Percentiles rank a stretch among this genome's conserved stretches.
Evolutionary conservation across 2,888 invertebrate species (phyloP).

Genomic region (Drosophila borealis): DNA sequence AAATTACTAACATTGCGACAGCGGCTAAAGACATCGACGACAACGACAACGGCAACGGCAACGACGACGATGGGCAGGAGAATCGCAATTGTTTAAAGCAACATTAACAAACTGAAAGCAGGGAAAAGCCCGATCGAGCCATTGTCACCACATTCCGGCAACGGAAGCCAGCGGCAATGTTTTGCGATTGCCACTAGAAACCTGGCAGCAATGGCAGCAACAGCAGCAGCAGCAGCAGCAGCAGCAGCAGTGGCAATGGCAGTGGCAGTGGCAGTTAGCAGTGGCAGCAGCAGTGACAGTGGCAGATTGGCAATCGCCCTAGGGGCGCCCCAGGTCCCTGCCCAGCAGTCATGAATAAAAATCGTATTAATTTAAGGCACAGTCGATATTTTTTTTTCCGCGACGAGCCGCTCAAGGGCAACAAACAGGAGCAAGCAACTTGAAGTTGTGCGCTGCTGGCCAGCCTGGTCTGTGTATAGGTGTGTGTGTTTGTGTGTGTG

Average conservation of each 20-base stretch:
- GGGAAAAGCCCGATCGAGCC: conserved; percentile 51
- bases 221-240: conserved; percentile 1
- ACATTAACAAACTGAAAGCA: conserved; percentile 36
- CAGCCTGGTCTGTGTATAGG: neutral
- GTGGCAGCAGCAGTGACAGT: conserved; percentile 24
- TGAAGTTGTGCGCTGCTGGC: conserved; percentile 46
- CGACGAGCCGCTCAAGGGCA: conserved; percentile 45
- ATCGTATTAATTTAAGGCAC: conserved; percentile 76
- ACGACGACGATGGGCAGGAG: conserved; percentile 43
- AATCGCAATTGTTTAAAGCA: conserved; percentile 70
- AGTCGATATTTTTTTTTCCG: conserved; percentile 54
- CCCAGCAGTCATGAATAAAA: conserved; percentile 74
- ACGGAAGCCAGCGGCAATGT: conserved; percentile 69
- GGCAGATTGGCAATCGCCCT: conserved; percentile 75
- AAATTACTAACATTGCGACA: conserved; percentile 79
- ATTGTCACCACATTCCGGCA: conserved; percentile 81
- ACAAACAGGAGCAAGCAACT: conserved; percentile 48
- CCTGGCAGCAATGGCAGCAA: conserved; percentile 22
- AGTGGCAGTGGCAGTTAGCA: conserved; percentile 8
- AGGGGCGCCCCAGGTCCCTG: conserved; percentile 50
- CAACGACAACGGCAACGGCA: conserved; percentile 20
- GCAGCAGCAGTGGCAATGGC: conserved; percentile 14
- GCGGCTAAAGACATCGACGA: conserved; percentile 42
- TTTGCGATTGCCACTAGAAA: conserved; percentile 55
- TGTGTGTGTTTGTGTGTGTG: conserved; percentile 1